Conservation (phyloP, 1,140 invertebrate genomes). For the Trichonephila clavata region DNA sequence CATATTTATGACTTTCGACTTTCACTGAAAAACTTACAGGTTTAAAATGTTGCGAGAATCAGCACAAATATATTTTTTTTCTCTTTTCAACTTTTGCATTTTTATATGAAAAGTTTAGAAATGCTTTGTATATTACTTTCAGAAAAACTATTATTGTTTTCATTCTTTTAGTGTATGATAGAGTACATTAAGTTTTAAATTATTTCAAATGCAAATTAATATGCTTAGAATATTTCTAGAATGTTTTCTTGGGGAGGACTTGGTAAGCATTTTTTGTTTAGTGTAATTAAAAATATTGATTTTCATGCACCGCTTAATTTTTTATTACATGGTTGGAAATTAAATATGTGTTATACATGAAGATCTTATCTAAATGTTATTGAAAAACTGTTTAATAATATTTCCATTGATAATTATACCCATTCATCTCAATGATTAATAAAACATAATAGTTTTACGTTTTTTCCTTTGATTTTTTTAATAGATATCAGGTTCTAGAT, state of each 20-base stretch:
- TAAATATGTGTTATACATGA: background rate
- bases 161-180: background rate
- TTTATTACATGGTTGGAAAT: background rate
- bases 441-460: too few species aligned
- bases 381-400: too few species aligned
- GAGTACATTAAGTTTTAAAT: background rate
- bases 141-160: background rate
- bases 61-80: background rate
- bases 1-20: background rate
- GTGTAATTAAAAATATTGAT: background rate
- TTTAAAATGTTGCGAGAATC: background rate
- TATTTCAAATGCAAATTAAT: background rate
- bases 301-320: background rate
- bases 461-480: too few species aligned
- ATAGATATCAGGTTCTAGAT: too few species aligned
- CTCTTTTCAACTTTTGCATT: background rate
- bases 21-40: constrained; percentile 5
- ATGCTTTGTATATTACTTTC: background rate
- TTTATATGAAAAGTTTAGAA: background rate
- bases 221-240: background rate
- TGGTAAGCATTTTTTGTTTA: background rate
- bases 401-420: too few species aligned
- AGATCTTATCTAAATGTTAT: background rate
- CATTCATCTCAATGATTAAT: too few species aligned
- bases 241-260: background rate